Conservation (phyloP, 2,113 vertebrate genomes). For the Haemorhous mexicanus region DNA sequence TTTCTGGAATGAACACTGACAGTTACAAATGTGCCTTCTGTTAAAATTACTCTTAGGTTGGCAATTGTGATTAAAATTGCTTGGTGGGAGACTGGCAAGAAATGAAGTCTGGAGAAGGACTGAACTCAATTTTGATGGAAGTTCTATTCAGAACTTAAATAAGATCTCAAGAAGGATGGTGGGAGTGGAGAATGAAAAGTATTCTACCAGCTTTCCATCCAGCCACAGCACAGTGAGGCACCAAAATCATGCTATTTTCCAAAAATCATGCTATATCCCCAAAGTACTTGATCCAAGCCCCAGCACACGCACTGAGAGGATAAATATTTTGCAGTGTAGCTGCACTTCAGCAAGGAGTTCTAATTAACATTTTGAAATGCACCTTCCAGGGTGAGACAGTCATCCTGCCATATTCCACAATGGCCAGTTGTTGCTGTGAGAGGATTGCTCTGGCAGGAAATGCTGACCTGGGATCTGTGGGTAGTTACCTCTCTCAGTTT, state of each 20-base stretch:
- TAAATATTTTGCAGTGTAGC: background rate
- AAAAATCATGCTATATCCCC: background rate
- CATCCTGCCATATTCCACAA: background rate
- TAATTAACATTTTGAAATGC: background rate
- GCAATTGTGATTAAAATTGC: slow-evolving; percentile 11
- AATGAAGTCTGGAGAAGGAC: slow-evolving; percentile 31
- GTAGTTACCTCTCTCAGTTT: background rate
- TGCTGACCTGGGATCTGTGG: background rate
- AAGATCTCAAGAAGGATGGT: background rate
- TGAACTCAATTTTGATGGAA: slow-evolving; percentile 6
- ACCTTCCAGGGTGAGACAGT: background rate
- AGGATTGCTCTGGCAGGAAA: background rate
- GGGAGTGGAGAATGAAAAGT: background rate
- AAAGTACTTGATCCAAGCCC: background rate
- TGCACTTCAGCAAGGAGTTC: background rate
- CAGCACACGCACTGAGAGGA: background rate
- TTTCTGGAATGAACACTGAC: slow-evolving; percentile 9
- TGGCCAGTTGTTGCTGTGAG: background rate
- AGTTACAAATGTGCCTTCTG: slow-evolving; percentile 30
- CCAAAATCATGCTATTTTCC: background rate
- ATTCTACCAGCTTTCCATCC: background rate
- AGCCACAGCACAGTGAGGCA: background rate
- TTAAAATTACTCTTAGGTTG: slow-evolving; percentile 7
- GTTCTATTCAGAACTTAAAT: background rate
- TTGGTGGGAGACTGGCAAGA: slow-evolving; percentile 5